A percentile compares a stretch with the other conserved stretches of the same genome.
These are phyloP conservation scores for Drosophila gaucha DNA, from an alignment of 2,888 invertebrate genomes.

Conservation along the genomic window DNA sequence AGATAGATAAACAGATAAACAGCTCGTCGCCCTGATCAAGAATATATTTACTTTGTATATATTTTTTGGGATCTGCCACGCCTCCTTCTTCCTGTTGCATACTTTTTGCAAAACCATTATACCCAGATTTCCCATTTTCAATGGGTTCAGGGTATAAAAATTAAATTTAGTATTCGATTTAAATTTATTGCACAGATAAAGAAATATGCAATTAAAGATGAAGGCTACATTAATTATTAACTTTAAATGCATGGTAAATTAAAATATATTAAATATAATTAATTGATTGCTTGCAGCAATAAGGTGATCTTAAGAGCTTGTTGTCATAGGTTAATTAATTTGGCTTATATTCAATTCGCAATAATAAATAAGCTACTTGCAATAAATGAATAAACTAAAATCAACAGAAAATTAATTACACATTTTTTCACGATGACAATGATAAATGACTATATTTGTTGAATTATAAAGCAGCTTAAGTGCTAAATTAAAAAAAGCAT, in stretches of 20 bases:
- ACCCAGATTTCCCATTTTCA: too few relatives aligned
- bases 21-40: too few relatives aligned
- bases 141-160: too few relatives aligned
- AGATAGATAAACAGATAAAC: too few relatives aligned
- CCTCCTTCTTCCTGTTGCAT: too few relatives aligned
- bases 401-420: background rate
- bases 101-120: too few relatives aligned
- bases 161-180: too few relatives aligned
- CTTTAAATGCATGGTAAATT: background rate
- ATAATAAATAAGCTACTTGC: background rate
- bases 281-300: background rate
- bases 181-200: too few relatives aligned
- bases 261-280: background rate
- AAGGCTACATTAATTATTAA: background rate
- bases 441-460: background rate
- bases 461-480: constrained; percentile 4
- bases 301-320: constrained; percentile 1
- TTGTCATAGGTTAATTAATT: constrained; percentile 8
- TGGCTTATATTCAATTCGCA: background rate
- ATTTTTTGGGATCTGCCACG: too few relatives aligned
- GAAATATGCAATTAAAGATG: background rate
- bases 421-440: background rate
- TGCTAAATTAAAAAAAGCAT: background rate
- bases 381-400: background rate
- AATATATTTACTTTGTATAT: too few relatives aligned